Evolutionary conservation across 2,113 vertebrate species (phyloP), one percentile per base, ranked within the genome.

Genomic region (Planiliza haematocheilus): DNA sequence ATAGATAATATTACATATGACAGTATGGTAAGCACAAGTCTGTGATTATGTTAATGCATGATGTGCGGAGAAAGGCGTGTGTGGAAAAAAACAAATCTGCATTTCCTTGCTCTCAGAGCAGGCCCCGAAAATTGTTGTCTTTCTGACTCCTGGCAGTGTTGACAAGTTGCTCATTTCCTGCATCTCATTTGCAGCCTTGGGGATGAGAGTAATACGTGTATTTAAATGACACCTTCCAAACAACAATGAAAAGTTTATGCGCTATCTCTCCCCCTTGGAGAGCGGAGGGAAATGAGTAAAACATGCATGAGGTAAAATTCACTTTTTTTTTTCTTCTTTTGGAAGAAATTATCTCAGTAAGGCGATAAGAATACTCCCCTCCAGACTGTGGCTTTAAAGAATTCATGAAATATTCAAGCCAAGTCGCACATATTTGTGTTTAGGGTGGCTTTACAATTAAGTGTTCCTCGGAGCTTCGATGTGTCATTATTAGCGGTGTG

Each of bases 401-500:
- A 75, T 52, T 74, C 63, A 83, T 78, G 34, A 79, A 81, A 77
- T 79, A 77, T 82, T 85, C 56, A 77, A 48, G 11, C 34, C 36
- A 18, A 50, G 58, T 51, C 48, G 16, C 21, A 76, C 18, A 75
- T 82, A 64, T 86, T 79, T 81, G 59, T 81, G 60, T 82, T 87
- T 85, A 78, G 46, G 60, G 52, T 52, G 42, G 63, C 74, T 82
- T 52, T 81, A 78, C 51, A 69, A 81, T 72, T 74, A 80, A 77
- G 56, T 38, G 21, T 74, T 85, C 77, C 64, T 72, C 10, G 1
- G 62, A 71, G 77, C 71, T 86, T 76, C 69, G 56, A 86, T 79
- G 60, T 83, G 68, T 38, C 79, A 84, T 88, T 82, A 88, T 86
- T 86, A 88, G 77, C 82, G 74, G 45, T 67, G 78, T 53, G 76